phyloP scores from a whole-genome alignment of 2,797 vertebrate species.

The Scomberomorus guttatus region DNA sequence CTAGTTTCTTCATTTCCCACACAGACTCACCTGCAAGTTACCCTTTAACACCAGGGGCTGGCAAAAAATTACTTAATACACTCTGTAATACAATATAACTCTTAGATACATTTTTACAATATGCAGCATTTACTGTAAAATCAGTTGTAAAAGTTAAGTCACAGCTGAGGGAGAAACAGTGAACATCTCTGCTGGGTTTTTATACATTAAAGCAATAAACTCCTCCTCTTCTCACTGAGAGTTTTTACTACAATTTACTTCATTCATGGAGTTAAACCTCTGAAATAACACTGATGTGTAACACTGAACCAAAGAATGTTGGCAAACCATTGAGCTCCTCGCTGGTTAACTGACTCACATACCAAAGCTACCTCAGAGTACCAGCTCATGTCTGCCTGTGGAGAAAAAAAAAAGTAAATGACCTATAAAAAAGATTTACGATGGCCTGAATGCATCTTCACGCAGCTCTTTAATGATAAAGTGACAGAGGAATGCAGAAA shows the following conservation, averaged over 20 bases:
- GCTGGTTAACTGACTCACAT: background rate
- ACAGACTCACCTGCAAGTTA: background rate
- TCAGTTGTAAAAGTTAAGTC: background rate
- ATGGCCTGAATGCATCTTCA: background rate
- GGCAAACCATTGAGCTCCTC: background rate
- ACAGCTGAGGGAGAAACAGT: background rate
- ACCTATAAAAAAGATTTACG: background rate
- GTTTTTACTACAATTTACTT: background rate
- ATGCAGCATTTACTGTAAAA: background rate
- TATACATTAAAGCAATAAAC: background rate
- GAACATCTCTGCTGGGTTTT: background rate
- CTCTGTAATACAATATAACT: background rate
- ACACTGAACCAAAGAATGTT: slow-evolving; percentile 11
- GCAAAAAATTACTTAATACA: background rate
- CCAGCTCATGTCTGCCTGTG: background rate
- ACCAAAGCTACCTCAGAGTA: background rate
- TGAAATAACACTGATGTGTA: background rate
- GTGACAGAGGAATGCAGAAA: slow-evolving; percentile 33
- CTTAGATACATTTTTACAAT: background rate
- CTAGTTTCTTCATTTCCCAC: background rate
- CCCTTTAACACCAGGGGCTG: background rate
- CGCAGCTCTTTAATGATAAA: background rate
- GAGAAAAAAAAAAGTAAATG: background rate
- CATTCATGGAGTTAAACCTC: background rate
- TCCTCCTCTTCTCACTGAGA: background rate